These are phyloP conservation scores for Leptinotarsa texana DNA, from an alignment of 1,140 invertebrate species.

Conservation along the genomic window DNA sequence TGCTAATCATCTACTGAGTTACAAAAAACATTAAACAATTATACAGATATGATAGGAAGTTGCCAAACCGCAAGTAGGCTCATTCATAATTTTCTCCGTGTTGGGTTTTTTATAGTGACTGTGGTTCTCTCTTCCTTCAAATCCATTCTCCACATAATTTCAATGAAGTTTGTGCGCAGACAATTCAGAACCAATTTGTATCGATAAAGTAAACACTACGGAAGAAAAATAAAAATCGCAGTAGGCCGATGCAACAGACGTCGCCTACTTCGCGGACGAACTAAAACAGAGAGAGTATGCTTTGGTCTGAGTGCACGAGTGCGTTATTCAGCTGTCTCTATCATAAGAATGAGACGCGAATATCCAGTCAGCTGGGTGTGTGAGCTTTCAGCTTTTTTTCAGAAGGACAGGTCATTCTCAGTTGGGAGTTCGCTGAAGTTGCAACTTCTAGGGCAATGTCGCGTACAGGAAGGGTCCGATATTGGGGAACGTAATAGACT, in stretches of 20 bases:
- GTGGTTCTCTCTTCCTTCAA: background rate
- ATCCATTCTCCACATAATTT: background rate
- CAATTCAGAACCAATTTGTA: background rate
- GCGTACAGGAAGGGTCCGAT: background rate
- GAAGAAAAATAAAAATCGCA: background rate
- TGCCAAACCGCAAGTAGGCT: constrained; percentile 4
- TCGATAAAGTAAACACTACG: background rate
- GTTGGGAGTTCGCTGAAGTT: constrained; percentile 11
- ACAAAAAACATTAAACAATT: constrained; percentile 12
- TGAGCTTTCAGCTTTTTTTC: constrained; percentile 17
- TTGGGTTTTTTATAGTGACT: background rate
- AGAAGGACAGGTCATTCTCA: constrained; percentile 5
- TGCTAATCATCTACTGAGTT: constrained; percentile 12
- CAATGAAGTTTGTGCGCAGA: background rate
- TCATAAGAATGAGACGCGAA: constrained; percentile 3
- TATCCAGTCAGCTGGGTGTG: constrained; percentile 3
- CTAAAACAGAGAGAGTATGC: constrained; percentile 21
- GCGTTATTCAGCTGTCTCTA: constrained; percentile 12
- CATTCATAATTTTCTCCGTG: background rate
- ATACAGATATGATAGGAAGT: background rate
- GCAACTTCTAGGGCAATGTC: constrained; percentile 6
- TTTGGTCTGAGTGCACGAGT: constrained; percentile 1
- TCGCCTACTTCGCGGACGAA: constrained; percentile 21
- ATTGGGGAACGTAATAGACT: background rate
- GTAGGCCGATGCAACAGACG: constrained; percentile 13